These are phyloP conservation scores for Drosophila azteca DNA, from an alignment of 1,140 invertebrate species.

Conservation along the genomic window DNA sequence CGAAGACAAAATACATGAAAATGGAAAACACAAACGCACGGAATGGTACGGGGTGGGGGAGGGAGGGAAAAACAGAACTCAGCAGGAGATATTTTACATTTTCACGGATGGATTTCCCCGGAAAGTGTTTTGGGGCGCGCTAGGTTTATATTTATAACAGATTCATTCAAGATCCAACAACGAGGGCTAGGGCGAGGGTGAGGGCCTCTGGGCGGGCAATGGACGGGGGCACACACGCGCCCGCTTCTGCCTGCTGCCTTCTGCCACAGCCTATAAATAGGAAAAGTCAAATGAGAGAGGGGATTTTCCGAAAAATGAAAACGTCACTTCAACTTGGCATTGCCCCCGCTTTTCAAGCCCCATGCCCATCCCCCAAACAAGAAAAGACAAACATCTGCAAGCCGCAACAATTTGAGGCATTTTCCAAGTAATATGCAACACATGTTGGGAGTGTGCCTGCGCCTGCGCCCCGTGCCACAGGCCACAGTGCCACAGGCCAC, in stretches of 20 bases:
- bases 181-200: conserved; percentile 22
- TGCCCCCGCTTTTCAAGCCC: conserved; percentile 33
- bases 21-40: conserved; percentile 22
- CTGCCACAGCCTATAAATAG: conserved; percentile 57
- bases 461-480: conserved; percentile 29
- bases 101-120: conserved; percentile 67
- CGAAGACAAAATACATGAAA: conserved; percentile 41
- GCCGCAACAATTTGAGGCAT: conserved; percentile 53
- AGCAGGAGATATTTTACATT: conserved; percentile 67
- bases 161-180: conserved; percentile 56
- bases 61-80: conserved; percentile 46
- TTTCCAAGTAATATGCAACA: conserved; percentile 69
- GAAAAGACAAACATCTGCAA: conserved; percentile 30
- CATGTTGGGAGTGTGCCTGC: conserved; percentile 44
- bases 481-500: conserved; percentile 31
- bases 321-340: conserved; percentile 62
- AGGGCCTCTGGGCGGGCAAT: not conserved
- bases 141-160: conserved; percentile 64
- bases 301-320: conserved; percentile 68
- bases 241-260: conserved; percentile 29
- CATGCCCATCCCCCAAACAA: not conserved
- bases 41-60: conserved; percentile 8
- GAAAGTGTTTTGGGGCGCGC: conserved; percentile 48
- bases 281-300: conserved; percentile 53
- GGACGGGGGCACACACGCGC: conserved; percentile 31